phyloP scores from a whole-genome alignment of 2,797 vertebrate species.

The Anguilla pacifica region DNA sequence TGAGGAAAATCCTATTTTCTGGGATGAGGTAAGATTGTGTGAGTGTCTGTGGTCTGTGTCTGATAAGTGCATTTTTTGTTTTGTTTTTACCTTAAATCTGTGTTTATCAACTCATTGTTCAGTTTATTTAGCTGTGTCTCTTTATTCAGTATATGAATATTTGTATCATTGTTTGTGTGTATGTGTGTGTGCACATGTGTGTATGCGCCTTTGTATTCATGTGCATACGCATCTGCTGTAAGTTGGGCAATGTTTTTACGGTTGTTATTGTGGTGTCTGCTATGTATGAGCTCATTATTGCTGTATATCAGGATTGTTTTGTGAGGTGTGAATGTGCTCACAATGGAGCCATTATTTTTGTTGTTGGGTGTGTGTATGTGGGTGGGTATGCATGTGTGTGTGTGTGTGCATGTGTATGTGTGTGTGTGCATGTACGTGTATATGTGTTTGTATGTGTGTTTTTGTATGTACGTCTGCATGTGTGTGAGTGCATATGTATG shows the following conservation, averaged over 20 bases:
- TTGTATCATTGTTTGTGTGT: background rate
- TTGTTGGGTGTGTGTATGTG: background rate
- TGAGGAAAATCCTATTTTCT: constrained; percentile 93
- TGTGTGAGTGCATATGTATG: constrained; percentile 1
- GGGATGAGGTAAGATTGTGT: constrained; percentile 84
- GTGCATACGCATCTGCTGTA: background rate
- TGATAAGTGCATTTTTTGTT: background rate
- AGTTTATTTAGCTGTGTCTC: background rate
- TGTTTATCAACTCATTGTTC: background rate
- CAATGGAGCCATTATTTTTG: too few relatives aligned
- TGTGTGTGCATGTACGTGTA: background rate
- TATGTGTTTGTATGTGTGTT: background rate
- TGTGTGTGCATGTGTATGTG: background rate
- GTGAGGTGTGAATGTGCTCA: too few relatives aligned
- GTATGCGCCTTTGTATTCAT: too few relatives aligned
- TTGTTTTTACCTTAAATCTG: background rate
- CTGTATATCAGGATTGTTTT: background rate
- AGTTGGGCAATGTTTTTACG: background rate
- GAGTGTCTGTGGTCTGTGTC: background rate
- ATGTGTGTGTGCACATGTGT: too few relatives aligned
- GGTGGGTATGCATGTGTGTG: constrained; percentile 8
- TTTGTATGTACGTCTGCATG: constrained; percentile 2
- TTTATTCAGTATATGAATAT: too few relatives aligned
- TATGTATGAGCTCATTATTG: background rate
- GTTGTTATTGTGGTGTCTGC: background rate